Base-by-base conservation (phyloP, 2,888 invertebrate genomes). In the Osmoderma eremita region DNA sequence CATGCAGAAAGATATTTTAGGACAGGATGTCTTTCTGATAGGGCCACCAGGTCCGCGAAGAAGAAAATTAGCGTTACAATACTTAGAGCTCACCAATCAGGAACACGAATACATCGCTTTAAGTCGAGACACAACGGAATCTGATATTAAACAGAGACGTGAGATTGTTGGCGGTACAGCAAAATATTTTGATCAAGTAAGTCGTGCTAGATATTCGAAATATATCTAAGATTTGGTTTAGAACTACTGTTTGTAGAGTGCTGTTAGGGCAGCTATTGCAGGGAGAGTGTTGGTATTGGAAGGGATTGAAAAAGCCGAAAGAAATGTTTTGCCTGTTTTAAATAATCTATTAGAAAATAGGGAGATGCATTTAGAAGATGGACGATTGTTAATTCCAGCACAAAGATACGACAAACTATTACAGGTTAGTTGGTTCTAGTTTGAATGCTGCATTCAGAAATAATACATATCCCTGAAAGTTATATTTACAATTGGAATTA, bases 311-410 rank as follows among this genome's bases (percentile, higher is more conserved):
- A 97, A 98, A 80, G 97, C 97, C 0, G 98, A 98, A 80, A 86
- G 98, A 54, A 98, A 98, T 85, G 98, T 98, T 45, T 84, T 98
- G 68, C 98, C 98, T 38, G 93, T 98, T 53, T 84, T 98, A 42
- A 98, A 98, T 82, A 98, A 98, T 84, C 85, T 98, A 63, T 84
- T 98, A 62, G 98, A 98, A 83, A 98, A 98, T 82, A 87, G 98
- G 65, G 98, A 98, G 84, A 98, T 98, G 97, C 96, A 98, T 82
- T 85, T 98, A 69, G 98, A 98, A 84, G 98, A 98, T 84, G 98
- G 98, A 0, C 85, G 97, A 74, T 94, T 98, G 80, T 84, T 98
- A 41, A 92, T 98, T 79, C 91, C 96, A 0, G 91, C 96, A 6
- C 84, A 88, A 2, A 88, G 96, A 84, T 98, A 95, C 78, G 97